These are phyloP conservation scores for Drosophila punjabiensis DNA, from an alignment of 1,140 invertebrate genomes.

Conservation along the genomic window DNA sequence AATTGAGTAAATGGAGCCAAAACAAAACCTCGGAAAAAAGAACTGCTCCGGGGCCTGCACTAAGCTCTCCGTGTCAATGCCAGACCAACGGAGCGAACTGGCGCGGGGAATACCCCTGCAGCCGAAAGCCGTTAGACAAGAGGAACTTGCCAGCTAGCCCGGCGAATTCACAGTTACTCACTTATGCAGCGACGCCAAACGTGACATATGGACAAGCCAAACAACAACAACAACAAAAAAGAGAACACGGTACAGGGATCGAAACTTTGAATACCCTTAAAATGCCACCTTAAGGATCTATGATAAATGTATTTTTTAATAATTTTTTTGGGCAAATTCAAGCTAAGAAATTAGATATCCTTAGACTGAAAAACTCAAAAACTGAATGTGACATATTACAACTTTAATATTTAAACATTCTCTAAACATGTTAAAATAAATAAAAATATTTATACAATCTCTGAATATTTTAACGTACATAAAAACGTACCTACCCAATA, in stretches of 20 bases:
- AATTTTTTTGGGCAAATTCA: not conserved
- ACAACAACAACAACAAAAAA: not conserved
- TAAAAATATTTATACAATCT: not conserved
- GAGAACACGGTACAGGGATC: not conserved
- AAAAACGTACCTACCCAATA: too few relatives aligned
- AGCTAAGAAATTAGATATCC: not conserved
- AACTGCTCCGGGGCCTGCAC: slow-evolving; percentile 22
- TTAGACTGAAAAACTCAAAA: not conserved
- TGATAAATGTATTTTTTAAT: not conserved
- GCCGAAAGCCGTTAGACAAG: slow-evolving; percentile 48
- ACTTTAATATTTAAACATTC: too few relatives aligned
- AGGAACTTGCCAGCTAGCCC: slow-evolving; percentile 29
- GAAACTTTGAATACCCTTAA: not conserved
- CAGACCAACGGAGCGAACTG: slow-evolving; percentile 27
- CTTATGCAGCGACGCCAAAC: slow-evolving; percentile 45
- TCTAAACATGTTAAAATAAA: too few relatives aligned
- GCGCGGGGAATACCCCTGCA: slow-evolving; percentile 2
- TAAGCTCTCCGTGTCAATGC: slow-evolving; percentile 37
- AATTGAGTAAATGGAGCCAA: slow-evolving; percentile 45
- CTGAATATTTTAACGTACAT: not conserved
- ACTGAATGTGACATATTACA: not conserved
- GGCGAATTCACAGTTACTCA: slow-evolving; percentile 49
- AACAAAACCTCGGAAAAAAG: slow-evolving; percentile 28
- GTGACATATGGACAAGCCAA: slow-evolving; percentile 35
- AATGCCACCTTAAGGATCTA: not conserved